These are phyloP conservation scores for Chelonus insularis DNA, from an alignment of 1,140 invertebrate species.

Conservation along the genomic window DNA sequence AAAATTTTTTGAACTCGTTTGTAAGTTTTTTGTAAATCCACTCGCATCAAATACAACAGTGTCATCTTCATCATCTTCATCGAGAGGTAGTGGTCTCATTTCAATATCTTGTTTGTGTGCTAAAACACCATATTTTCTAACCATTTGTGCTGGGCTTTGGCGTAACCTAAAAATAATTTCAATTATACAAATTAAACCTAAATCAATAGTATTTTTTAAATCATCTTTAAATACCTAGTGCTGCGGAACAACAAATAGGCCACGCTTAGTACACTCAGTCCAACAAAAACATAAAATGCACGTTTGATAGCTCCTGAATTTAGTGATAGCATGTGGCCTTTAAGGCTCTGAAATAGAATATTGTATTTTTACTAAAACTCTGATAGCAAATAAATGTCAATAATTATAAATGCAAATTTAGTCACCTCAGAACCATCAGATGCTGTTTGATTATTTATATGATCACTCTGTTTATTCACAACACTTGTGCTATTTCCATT, in stretches of 20 bases:
- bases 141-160: constrained; percentile 51
- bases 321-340: constrained; percentile 34
- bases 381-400: too few species aligned
- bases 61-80: constrained; percentile 65
- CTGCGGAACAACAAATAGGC: constrained; percentile 59
- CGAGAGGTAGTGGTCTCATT: constrained; percentile 63
- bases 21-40: constrained; percentile 33
- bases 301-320: constrained; percentile 54
- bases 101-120: constrained; percentile 63
- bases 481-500: too few species aligned
- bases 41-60: constrained; percentile 62
- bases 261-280: constrained; percentile 56
- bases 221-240: constrained; percentile 51
- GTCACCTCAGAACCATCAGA: too few species aligned
- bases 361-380: too few species aligned
- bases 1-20: constrained; percentile 21
- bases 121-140: constrained; percentile 63
- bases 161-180: constrained; percentile 40
- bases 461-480: too few species aligned
- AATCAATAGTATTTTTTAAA: too few species aligned
- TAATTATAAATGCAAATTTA: background rate
- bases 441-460: too few species aligned
- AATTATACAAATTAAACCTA: too few species aligned
- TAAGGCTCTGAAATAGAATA: background rate
- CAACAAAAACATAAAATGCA: constrained; percentile 60